Evolutionary conservation across 1,140 invertebrate genomes (phyloP).

Genomic region (Teleogryllus occipitalis): DNA sequence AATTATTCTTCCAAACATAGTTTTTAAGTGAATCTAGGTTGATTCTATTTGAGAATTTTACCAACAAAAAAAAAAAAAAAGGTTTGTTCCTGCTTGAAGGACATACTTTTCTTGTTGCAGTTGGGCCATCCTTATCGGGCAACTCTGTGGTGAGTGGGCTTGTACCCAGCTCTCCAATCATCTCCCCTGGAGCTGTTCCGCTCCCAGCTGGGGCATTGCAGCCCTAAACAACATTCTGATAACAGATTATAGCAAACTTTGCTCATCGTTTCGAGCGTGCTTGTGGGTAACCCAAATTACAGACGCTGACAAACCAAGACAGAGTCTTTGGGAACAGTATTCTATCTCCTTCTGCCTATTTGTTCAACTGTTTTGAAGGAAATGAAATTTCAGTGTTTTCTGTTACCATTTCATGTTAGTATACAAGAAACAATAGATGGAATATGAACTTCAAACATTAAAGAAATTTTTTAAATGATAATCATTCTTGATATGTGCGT

Average conservation of each 20-base stretch:
- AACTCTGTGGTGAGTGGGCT: slow-evolving; percentile 23
- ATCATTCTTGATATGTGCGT: background rate
- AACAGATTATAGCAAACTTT: slow-evolving; percentile 10
- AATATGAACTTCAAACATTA: background rate
- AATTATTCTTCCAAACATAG: too few relatives aligned
- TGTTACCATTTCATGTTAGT: background rate
- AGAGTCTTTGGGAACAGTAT: background rate
- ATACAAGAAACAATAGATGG: background rate
- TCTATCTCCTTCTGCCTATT: background rate
- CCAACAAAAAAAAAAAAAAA: background rate
- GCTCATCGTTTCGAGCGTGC: slow-evolving; percentile 10
- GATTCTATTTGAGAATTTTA: too few relatives aligned
- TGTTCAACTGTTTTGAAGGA: background rate
- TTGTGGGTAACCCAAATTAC: slow-evolving; percentile 9
- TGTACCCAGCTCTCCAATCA: slow-evolving; percentile 22
- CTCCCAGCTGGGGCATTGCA: slow-evolving; percentile 16
- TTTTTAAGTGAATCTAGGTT: too few relatives aligned
- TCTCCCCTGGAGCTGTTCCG: slow-evolving; percentile 20
- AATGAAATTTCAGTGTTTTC: slow-evolving; percentile 1
- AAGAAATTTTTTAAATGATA: background rate
- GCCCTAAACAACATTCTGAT: slow-evolving; percentile 14
- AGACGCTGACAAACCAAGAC: slow-evolving; percentile 1
- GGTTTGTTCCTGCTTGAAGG: slow-evolving; percentile 3
- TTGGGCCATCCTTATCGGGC: slow-evolving; percentile 14
- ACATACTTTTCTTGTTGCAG: slow-evolving; percentile 15